Evolutionary conservation across 2,888 invertebrate genomes (phyloP), one percentile per base, ranked within the genome.

Genomic region (Phania funesta): DNA sequence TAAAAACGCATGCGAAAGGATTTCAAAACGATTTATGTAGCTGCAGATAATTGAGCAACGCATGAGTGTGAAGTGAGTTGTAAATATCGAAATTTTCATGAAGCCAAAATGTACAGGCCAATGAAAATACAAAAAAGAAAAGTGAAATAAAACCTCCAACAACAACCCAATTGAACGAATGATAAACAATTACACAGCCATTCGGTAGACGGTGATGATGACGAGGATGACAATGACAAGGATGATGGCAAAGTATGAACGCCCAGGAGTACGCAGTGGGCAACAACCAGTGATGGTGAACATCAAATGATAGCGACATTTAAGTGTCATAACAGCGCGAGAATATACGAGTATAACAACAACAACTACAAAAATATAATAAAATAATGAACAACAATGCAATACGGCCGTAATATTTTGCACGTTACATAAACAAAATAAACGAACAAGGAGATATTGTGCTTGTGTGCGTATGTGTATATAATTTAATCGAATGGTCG

Each of bases 1-100:
- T 26, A 71, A 70, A 75, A 64, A 35, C 13, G n/a, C 46, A 24
- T 65, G 74, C 65, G 38, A 82, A 82, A 78, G 78, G 78, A 82
- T 78, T 82, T 82, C 70, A 65, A 78, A 82, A 82, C 74, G 78
- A 82, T 82, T 82, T 82, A 78, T 82, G 74, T 46, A 46, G 78
- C 82, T 82, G 82, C 82, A 82, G 78, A 82, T 82, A 82, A 82
- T 82, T 82, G 82, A 82, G 78, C 74, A 74, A 82, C 82, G 78
- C 64, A 74, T 29, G 41, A 78, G 78, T 82, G 78, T 82, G 78
- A 82, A 82, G 62, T 78, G 74, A 78, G 78, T 78, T 82, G 82
- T 62, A 82, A 82, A 78, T 78, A 70, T 46, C 52, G 54, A 70
- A 56, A 58, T 46, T 64, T 60, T 41, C 8, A 32, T 7, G 13